phyloP scores from a whole-genome alignment of 2,888 invertebrate genomes.

The Morpho deidamia region DNA sequence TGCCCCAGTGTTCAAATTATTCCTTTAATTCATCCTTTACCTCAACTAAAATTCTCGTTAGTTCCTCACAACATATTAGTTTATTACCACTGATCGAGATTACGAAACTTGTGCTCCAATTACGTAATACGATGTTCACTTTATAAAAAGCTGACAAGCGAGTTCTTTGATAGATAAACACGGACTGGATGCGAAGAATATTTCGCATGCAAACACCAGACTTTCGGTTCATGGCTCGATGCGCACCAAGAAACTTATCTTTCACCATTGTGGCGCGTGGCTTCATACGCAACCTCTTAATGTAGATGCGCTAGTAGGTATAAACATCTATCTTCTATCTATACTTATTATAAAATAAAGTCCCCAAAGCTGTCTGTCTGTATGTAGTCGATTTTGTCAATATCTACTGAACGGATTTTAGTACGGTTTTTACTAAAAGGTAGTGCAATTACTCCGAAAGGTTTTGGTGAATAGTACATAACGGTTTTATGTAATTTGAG shows the following conservation, averaged over 20 bases:
- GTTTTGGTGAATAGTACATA: too few species aligned
- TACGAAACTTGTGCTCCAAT: conserved; percentile 1
- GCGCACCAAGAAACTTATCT: conserved; percentile 77
- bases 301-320: conserved; percentile 45
- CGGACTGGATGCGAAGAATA: conserved; percentile 62
- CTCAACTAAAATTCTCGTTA: not conserved
- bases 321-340: too few species aligned
- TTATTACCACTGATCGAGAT: not conserved
- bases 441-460: too few species aligned
- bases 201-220: conserved; percentile 75
- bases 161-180: conserved; percentile 54
- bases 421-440: too few species aligned
- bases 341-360: too few species aligned
- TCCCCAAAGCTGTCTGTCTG: too few species aligned
- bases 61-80: not conserved
- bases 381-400: too few species aligned
- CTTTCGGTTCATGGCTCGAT: conserved; percentile 77
- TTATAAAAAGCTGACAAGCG: conserved; percentile 44
- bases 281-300: conserved; percentile 46
- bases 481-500: too few species aligned
- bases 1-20: too few species aligned
- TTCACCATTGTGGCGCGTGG: conserved; percentile 77
- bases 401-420: too few species aligned
- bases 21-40: not conserved
- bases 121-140: conserved; percentile 25